Evolutionary conservation across 2,888 invertebrate genomes (phyloP), one percentile per base, ranked within the genome.

Genomic region (Tetragonisca angustula): DNA sequence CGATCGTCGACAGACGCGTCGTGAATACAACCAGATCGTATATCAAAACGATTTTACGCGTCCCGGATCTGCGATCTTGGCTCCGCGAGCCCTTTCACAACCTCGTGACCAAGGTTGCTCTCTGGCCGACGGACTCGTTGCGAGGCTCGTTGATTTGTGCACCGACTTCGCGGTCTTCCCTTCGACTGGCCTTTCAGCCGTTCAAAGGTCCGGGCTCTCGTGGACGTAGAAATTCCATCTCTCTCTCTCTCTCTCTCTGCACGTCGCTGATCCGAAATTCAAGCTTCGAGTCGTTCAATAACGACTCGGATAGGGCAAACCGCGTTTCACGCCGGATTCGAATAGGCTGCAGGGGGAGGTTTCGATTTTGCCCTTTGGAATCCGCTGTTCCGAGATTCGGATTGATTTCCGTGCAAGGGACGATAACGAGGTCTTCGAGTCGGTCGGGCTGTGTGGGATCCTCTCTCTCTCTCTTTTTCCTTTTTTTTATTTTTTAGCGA

Each of bases 41-140:
- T 85, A 86, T 89, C 89, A 88, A 85, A 81, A 83, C 77, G 81
- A 79, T 87, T 43, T 88, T 87, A 87, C 86, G 87, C 83, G 79
- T 87, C 82, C 87, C 87, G 83, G 83, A 86, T 85, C 81, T 89
- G 76, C 52, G 72, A 84, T 87, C 75, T 83, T 80, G 68, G 43
- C 86, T 75, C 73, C 54, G 67, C 76, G 78, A 84, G 78, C 84
- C 85, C 89, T 90, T 90, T 90, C 83, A 88, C n/a, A n/a, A n/a
- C 86, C 85, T 76, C 83, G 85, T 67, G 81, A 86, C 81, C 83
- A 76, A 88, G 87, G 86, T 88, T 86, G 79, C 81, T 43, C 43
- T 43, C 43, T 65, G 68, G n/a, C 62, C 68, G 65, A 64, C 67
- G 43, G 43, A 43, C 43, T 32, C 9, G 50, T 81, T 79, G 73